Conservation (phyloP, 2,113 vertebrate species). For the Marmota monax region DNA sequence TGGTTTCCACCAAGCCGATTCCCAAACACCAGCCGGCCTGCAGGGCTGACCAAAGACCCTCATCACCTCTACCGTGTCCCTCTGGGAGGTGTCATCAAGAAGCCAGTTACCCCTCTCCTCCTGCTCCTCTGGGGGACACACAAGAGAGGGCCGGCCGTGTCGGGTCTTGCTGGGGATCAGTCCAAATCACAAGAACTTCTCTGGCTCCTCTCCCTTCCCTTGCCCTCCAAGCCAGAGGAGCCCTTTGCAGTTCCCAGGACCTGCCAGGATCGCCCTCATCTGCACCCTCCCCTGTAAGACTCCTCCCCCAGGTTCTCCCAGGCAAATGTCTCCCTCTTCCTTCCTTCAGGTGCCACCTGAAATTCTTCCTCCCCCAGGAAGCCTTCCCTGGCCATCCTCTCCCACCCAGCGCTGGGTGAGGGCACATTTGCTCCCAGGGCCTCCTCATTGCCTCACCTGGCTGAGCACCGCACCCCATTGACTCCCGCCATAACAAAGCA, state of each 20-base stretch:
- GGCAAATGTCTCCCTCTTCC: background rate
- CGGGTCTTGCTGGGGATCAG: background rate
- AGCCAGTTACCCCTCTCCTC: background rate
- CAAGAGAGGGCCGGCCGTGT: background rate
- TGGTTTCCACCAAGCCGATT: background rate
- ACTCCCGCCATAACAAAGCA: no score
- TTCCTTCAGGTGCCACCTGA: no score
- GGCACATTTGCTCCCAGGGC: background rate
- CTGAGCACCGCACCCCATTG: no score
- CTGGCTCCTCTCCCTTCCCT: no score
- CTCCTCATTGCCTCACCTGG: background rate
- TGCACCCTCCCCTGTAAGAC: background rate
- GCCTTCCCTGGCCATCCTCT: background rate
- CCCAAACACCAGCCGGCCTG: background rate
- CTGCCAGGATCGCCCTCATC: background rate
- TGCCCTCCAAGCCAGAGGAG: background rate
- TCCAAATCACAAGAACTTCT: background rate
- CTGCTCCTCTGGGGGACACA: rapidly evolving
- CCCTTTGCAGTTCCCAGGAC: background rate
- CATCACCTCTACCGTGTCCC: background rate
- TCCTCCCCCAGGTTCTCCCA: background rate
- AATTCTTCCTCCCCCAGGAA: background rate
- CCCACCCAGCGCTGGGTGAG: background rate
- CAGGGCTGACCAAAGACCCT: background rate
- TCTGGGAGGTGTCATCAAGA: background rate